phyloP scores from a whole-genome alignment of 2,888 invertebrate genomes.

The Rhagium mordax region DNA sequence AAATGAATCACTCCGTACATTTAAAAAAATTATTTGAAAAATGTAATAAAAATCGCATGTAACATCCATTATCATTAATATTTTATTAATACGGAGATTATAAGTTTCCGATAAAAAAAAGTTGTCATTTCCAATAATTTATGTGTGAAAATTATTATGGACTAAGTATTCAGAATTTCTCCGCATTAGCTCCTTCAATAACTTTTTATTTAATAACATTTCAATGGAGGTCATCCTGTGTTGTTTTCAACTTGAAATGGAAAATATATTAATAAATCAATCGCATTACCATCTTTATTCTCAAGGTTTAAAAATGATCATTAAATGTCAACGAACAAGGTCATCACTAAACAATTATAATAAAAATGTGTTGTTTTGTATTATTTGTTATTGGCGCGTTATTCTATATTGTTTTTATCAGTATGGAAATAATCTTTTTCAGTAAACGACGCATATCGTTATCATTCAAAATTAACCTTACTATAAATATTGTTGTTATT shows the following conservation, averaged over 20 bases:
- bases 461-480: slow-evolving; percentile 11
- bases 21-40: too few species aligned
- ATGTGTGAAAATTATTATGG: not conserved
- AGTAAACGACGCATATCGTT: not conserved
- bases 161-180: slow-evolving; percentile 3
- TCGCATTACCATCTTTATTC: slow-evolving; percentile 60
- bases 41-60: too few species aligned
- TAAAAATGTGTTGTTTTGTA: slow-evolving; percentile 47
- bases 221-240: slow-evolving; percentile 52
- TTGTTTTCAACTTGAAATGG: slow-evolving; percentile 55
- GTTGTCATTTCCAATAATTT: not conserved
- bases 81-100: too few species aligned
- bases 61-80: too few species aligned
- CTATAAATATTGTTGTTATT: slow-evolving; percentile 21
- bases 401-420: slow-evolving; percentile 26
- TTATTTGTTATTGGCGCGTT: slow-evolving; percentile 17
- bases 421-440: slow-evolving; percentile 6
- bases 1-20: too few species aligned
- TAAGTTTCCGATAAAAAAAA: not conserved
- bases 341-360: slow-evolving; percentile 52
- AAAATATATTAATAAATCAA: slow-evolving; percentile 61
- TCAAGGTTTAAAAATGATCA: slow-evolving; percentile 58
- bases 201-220: slow-evolving; percentile 40
- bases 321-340: slow-evolving; percentile 62
- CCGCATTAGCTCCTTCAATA: slow-evolving; percentile 6